phyloP scores from a whole-genome alignment of 35 echinoderm and acorn worm genomes.

The Ophiothrix spiculata region DNA sequence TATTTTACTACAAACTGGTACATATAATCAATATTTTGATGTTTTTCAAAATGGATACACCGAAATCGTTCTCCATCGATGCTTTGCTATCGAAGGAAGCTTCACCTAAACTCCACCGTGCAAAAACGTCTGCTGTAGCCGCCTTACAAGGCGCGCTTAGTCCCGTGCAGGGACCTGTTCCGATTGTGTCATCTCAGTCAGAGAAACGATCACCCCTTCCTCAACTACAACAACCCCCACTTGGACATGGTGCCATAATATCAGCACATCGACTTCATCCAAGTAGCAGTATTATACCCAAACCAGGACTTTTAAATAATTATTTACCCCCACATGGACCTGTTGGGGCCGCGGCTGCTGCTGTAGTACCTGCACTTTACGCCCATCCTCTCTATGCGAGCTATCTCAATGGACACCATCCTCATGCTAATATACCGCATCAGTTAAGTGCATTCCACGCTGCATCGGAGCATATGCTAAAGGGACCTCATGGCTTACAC shows the following conservation, averaged over 20 bases:
- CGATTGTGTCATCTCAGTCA: neutral
- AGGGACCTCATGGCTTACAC: constrained; percentile 26
- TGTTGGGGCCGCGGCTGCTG: constrained; percentile 1
- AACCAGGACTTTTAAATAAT: constrained; percentile 63
- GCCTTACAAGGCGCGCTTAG: neutral
- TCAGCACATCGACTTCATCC: constrained; percentile 15
- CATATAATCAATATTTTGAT: constrained; percentile 21
- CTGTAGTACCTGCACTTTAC: constrained; percentile 72
- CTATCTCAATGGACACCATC: constrained; percentile 71
- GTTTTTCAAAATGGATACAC: constrained; percentile 60
- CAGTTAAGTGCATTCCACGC: constrained; percentile 82
- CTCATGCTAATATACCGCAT: constrained; percentile 17
- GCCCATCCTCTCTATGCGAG: constrained; percentile 84
- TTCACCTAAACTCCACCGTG: neutral
- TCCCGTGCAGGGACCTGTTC: neutral
- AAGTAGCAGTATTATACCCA: constrained; percentile 60
- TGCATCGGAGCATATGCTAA: constrained; percentile 55
- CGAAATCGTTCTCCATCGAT: constrained; percentile 80
- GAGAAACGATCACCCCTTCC: neutral
- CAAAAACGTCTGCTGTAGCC: neutral
- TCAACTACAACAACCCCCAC: constrained; percentile 31
- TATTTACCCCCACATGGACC: constrained; percentile 39
- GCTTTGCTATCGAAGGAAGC: constrained; percentile 68
- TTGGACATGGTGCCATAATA: constrained; percentile 31
- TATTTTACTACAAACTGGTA: neutral